Conservation (phyloP, 2,797 vertebrate species). For the Mergus octosetaceus region DNA sequence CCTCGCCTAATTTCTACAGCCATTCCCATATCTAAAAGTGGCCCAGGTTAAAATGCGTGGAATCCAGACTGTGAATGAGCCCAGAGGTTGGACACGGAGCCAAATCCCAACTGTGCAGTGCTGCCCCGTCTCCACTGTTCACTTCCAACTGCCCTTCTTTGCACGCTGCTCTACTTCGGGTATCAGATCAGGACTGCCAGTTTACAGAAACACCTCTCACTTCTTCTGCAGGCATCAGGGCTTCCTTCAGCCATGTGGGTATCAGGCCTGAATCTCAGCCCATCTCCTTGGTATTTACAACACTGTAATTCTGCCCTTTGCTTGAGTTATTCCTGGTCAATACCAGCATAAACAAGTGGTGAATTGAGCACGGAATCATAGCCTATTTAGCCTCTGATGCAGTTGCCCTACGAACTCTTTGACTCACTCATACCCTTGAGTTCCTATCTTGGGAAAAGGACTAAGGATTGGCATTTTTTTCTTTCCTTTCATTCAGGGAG, state of each 20-base stretch:
- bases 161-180: neutral
- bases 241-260: neutral
- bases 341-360: neutral
- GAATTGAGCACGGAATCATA: accelerated
- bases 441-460: neutral
- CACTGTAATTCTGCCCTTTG: neutral
- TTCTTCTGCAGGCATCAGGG: neutral
- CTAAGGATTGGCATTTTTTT: neutral
- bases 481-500: neutral
- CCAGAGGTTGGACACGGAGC: neutral
- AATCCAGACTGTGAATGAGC: neutral
- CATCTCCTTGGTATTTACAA: neutral
- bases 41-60: neutral
- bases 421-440: neutral
- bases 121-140: neutral
- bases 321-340: neutral
- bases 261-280: neutral
- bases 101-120: neutral
- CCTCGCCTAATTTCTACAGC: neutral
- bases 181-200: neutral
- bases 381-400: neutral
- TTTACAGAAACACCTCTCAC: neutral
- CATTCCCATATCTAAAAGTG: neutral
- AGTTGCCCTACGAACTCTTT: neutral
- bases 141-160: neutral